Evolutionary conservation across 2,113 vertebrate genomes (phyloP).

Genomic region (Bubo scandiacus): DNA sequence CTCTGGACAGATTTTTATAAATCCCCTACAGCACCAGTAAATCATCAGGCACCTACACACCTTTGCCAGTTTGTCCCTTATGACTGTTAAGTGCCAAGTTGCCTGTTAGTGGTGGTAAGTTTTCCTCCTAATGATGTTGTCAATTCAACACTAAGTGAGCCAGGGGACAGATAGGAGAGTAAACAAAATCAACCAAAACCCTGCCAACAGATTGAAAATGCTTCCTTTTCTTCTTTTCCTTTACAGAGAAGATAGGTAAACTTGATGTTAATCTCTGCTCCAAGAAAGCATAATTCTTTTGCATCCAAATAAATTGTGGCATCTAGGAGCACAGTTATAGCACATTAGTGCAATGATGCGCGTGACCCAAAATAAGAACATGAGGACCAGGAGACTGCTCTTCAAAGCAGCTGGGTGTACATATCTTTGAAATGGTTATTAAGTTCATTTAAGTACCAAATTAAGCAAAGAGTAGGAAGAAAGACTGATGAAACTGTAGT

Average conservation of each 20-base stretch:
- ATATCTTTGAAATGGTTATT: conserved; percentile 1
- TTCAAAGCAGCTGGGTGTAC: conserved; percentile 38
- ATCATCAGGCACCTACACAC: neutral
- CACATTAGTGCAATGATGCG: neutral
- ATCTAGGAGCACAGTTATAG: neutral
- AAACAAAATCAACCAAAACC: neutral
- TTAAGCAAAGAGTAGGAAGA: conserved; percentile 32
- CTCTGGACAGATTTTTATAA: neutral
- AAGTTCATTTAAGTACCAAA: conserved; percentile 29
- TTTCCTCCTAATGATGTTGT: neutral
- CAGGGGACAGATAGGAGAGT: neutral
- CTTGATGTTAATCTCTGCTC: neutral
- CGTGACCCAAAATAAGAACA: conserved; percentile 3
- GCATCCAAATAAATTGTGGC: neutral
- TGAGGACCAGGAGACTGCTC: neutral
- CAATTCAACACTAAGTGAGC: neutral
- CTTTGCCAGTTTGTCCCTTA: neutral
- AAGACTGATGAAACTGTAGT: conserved; percentile 25
- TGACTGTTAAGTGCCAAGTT: neutral
- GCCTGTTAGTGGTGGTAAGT: neutral
- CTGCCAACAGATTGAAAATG: neutral
- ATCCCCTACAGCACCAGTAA: neutral
- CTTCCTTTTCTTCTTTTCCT: neutral
- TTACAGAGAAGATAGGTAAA: neutral
- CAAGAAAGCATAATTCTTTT: neutral